Percentiles rank a stretch among this genome's conserved stretches.
Evolutionary conservation across 2,797 vertebrate genomes (phyloP).

Genomic region (Darevskia nairensis): DNA sequence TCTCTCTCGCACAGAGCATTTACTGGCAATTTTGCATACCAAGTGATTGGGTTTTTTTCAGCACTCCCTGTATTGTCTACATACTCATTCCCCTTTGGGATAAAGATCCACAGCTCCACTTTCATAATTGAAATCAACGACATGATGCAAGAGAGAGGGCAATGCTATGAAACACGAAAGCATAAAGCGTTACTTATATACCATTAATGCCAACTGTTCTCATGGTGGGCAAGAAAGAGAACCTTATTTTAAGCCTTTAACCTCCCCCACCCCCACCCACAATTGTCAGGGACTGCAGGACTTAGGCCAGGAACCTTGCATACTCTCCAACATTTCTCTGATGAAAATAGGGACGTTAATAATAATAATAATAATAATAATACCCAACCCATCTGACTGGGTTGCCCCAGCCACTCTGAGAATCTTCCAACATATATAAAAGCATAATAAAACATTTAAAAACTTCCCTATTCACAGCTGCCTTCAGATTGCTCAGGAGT

Average conservation of each 20-base stretch:
- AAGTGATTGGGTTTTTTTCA: constrained; percentile 30
- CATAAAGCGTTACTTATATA: neutral
- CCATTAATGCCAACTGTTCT: neutral
- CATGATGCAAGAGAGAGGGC: constrained; percentile 24
- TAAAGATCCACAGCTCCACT: constrained; percentile 17
- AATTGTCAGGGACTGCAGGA: neutral
- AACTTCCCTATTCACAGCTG: no score
- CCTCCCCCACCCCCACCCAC: neutral
- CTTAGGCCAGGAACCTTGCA: neutral
- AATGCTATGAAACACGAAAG: neutral
- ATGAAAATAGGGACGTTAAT: no score
- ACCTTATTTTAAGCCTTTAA: neutral
- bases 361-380: no score
- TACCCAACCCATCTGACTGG: no score
- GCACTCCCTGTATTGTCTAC: constrained; percentile 15
- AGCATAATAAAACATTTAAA: no score
- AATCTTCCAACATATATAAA: no score
- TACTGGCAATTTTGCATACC: neutral
- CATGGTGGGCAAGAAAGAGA: neutral
- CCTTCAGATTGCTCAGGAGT: no score
- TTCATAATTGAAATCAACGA: constrained; percentile 48
- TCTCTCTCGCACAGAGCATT: constrained; percentile 39
- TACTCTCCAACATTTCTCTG: no score
- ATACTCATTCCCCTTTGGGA: constrained; percentile 36
- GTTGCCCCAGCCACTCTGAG: no score